A percentile compares a stretch with the other conserved stretches of the same genome.
Conservation (phyloP, 2,797 vertebrate genomes). For the Cyclopterus lumpus region DNA sequence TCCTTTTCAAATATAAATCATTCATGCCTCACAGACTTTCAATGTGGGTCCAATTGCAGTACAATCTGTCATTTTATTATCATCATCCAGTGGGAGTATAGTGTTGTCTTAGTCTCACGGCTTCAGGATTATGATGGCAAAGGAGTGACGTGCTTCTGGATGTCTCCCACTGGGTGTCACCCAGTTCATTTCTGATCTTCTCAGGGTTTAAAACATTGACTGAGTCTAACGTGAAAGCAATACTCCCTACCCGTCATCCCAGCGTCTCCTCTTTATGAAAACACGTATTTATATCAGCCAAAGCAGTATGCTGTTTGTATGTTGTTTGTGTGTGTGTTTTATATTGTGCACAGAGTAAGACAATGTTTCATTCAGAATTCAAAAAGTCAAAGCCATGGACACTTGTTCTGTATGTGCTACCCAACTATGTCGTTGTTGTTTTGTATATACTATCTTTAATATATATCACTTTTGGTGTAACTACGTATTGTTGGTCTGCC, state of each 20-base stretch:
- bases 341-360: slow-evolving; percentile 84
- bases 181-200: slow-evolving; percentile 59
- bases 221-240: slow-evolving; percentile 65
- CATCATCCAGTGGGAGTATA: slow-evolving; percentile 40
- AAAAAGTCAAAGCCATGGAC: slow-evolving; percentile 90
- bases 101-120: neutral
- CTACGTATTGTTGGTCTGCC: slow-evolving; percentile 74
- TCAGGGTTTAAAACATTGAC: slow-evolving; percentile 69
- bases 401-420: slow-evolving; percentile 87
- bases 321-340: slow-evolving; percentile 87
- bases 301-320: slow-evolving; percentile 89
- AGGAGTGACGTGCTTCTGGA: slow-evolving; percentile 27
- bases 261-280: slow-evolving; percentile 78
- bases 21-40: slow-evolving; percentile 43
- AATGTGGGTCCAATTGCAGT: slow-evolving; percentile 47
- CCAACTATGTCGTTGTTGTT: slow-evolving; percentile 83
- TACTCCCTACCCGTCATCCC: slow-evolving; percentile 50
- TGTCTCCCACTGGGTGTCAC: slow-evolving; percentile 42
- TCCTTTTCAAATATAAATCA: slow-evolving; percentile 4
- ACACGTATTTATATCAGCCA: slow-evolving; percentile 94
- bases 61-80: slow-evolving; percentile 34
- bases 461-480: slow-evolving; percentile 91
- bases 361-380: slow-evolving; percentile 85
- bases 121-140: slow-evolving; percentile 8
- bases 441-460: slow-evolving; percentile 94